phyloP scores from a whole-genome alignment of 2,888 invertebrate genomes.

The Patella ulyssiponensis region DNA sequence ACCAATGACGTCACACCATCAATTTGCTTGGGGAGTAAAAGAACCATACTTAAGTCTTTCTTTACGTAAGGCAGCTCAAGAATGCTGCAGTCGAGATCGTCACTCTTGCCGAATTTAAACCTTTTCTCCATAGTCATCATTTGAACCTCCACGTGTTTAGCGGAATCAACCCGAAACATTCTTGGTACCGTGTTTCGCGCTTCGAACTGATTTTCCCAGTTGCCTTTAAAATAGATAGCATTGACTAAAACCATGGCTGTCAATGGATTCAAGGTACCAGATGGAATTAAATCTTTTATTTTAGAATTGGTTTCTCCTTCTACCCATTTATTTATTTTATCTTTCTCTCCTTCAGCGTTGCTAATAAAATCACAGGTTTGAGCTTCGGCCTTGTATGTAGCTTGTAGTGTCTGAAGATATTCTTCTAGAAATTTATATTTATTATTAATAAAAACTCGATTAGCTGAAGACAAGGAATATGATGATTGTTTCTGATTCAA shows the following conservation, averaged over 20 bases:
- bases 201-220: slow-evolving; percentile 75
- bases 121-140: slow-evolving; percentile 82
- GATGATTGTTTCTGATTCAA: slow-evolving; percentile 39
- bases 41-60: slow-evolving; percentile 56
- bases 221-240: slow-evolving; percentile 74
- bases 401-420: slow-evolving; percentile 44
- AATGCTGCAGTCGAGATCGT: slow-evolving; percentile 81
- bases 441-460: slow-evolving; percentile 53
- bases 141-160: slow-evolving; percentile 71
- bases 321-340: slow-evolving; percentile 86
- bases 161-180: slow-evolving; percentile 5
- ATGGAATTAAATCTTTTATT: slow-evolving; percentile 83
- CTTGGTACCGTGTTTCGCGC: not conserved
- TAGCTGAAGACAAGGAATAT: slow-evolving; percentile 58
- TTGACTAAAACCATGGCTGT: slow-evolving; percentile 73
- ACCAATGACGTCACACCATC: slow-evolving; percentile 53
- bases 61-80: slow-evolving; percentile 81
- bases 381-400: slow-evolving; percentile 48
- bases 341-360: slow-evolving; percentile 66
- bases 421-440: slow-evolving; percentile 44
- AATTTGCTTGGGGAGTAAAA: slow-evolving; percentile 58
- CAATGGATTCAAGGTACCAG: slow-evolving; percentile 70
- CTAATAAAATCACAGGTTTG: slow-evolving; percentile 64
- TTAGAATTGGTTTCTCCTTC: slow-evolving; percentile 84
- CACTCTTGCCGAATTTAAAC: slow-evolving; percentile 74